Evolutionary conservation across 2,113 vertebrate species (phyloP).

Genomic region (Austrofundulus limnaeus): DNA sequence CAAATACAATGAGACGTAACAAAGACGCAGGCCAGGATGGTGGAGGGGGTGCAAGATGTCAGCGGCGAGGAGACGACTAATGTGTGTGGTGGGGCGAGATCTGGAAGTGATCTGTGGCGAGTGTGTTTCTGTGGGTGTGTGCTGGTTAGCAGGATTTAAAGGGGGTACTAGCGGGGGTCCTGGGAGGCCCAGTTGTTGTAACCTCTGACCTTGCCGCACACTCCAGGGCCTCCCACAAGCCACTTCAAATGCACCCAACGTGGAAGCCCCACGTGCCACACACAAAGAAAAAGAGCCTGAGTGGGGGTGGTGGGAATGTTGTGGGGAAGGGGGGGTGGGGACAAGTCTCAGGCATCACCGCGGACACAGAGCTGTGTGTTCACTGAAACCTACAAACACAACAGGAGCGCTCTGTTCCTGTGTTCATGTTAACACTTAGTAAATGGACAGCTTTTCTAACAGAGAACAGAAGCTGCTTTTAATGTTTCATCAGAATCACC

Average conservation of each 20-base stretch:
- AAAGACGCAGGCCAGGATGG: constrained; percentile 25
- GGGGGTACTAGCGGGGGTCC: constrained; percentile 35
- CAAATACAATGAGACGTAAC: constrained; percentile 13
- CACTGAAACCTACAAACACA: constrained; percentile 12
- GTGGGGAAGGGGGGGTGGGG: background rate
- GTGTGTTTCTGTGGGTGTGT: background rate
- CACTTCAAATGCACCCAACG: constrained; percentile 74
- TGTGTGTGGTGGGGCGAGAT: constrained; percentile 31
- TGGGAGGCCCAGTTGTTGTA: constrained; percentile 77
- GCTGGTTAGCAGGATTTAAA: constrained; percentile 36
- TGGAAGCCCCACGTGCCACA: constrained; percentile 52
- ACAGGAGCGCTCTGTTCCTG: constrained; percentile 10
- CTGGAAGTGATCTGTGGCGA: constrained; percentile 68
- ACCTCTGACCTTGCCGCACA: constrained; percentile 78
- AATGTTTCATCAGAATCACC: background rate
- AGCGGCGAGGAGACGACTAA: too few relatives aligned
- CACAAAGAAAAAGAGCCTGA: constrained; percentile 1
- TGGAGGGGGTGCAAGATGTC: too few relatives aligned
- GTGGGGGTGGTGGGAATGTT: background rate
- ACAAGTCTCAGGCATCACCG: constrained; percentile 47
- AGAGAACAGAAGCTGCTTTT: background rate
- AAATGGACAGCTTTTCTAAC: background rate
- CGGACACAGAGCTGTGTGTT: constrained; percentile 30
- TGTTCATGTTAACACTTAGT: background rate
- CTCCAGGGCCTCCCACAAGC: constrained; percentile 76